Evolutionary conservation across 1,140 invertebrate species (phyloP), one percentile per base, ranked within the genome.

Genomic region (Lasioglossum baleicum): DNA sequence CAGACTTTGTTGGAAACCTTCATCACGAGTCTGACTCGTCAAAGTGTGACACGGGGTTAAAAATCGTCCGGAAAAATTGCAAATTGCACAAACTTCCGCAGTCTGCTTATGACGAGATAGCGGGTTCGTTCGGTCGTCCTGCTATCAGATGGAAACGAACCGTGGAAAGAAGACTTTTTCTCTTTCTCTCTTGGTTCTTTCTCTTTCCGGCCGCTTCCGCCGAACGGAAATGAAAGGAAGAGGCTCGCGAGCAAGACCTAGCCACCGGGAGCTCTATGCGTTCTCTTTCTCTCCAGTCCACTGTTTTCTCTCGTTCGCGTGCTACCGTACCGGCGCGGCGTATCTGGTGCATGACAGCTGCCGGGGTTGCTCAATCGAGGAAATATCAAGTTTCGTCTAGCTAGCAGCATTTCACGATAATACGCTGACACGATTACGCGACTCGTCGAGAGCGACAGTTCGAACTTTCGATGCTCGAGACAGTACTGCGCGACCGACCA

Each of bases 291-390:
- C 56, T 44, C 71, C 63, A 48, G 44, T 11, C 10, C 8, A 11
- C 44, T 48, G 44, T 48, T 48, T 48, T 48, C 44, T 48, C 64
- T 72, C 56, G 58, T 76, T 65, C 78, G 48, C 86, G 67, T 80
- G 44, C 44, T 48, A 48, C 44, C 8, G 75, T 86, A 71, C 82
- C 79, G 72, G 76, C 82, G 80, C 79, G 72, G 76, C 82, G 80
- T 90, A 90, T 91, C 81, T 89, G 76, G 88, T 84, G 86, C 86
- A 83, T 87, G 90, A 91, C 90, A 91, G 88, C 87, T 90, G 88
- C 80, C 82, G 75, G 82, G 83, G 82, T 89, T 89, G 85, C 88
- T 89, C 86, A 87, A 92, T 91, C 87, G 86, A 89, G 87, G 85
- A 90, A 91, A 90, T 92, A 91, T 91, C 88, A 71, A 74, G 85